Evolutionary conservation across 2,888 invertebrate species (phyloP), one percentile per base, ranked within the genome.

Genomic region (Lasioglossum leucozonium): DNA sequence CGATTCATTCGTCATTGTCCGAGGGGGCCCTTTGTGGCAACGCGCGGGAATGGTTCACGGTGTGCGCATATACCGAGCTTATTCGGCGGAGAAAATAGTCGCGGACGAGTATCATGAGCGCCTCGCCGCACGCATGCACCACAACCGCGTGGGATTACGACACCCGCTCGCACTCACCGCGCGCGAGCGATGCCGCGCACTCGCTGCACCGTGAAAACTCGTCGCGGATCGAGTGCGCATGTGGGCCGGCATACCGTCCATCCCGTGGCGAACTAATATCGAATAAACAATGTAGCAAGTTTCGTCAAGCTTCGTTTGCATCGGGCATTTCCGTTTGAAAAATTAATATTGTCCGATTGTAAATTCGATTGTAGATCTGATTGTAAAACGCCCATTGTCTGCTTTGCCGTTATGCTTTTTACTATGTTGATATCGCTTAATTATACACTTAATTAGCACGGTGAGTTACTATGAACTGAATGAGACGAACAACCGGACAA

Each of bases 1-100:
- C 83, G 82, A 90, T 88, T 88, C 90, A 86, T 88, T 87, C 87
- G 85, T 90, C 86, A 90, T 90, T 90, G 89, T 90, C 86, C 86
- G 76, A 40, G 78, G 69, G 76, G 67, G 37, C 89, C 82, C 84
- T 90, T 88, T 89, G 86, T 88, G 72, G 82, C 72, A 77, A 79
- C 82, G 85, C 80, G 79, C 79, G 84, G 84, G 81, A 79, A 90
- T 82, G 78, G 82, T 78, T 82, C 75, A 69, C 77, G 81, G 72
- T 79, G 37, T 22, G 37, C 37, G 37, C 40, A 47, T 82, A 86
- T 77, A 80, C 67, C 40, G 40, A 79, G 73, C 83, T 82, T 81
- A 89, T 86, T 86, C 86, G 82, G 62, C 65, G 51, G 69, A 18
- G 76, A 87, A 76, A 87, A 84, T 86, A 80, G 84, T 80, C 74